Base-by-base conservation (phyloP, 2,797 vertebrate genomes). In the Carapus acus region DNA sequence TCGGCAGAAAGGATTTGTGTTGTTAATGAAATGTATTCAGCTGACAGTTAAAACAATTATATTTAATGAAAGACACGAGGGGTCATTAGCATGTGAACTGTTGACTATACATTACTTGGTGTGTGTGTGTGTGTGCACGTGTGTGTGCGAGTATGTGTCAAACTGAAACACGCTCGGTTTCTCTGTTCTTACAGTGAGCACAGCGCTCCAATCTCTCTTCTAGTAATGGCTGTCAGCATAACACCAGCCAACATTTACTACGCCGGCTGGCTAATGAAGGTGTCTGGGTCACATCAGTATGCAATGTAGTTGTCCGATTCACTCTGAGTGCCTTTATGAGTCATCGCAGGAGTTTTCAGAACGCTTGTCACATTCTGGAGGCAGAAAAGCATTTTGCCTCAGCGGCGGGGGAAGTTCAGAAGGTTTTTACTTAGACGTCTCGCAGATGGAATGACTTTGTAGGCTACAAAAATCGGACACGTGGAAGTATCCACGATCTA, bases 161-260 rank as follows among this genome's bases (percentile, higher is more conserved):
- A 52, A 82, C 50, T 67, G 76, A 82, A 75, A 80, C 66, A 24
- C 65, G 58, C 57, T 66, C 64, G 44, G 56, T 72, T 74, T 72
- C 57, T 74, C 46, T 78, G 50, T 80, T 85, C 76, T 84, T 59
- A 73, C 63, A 64, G 49, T 60, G 46, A 63, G 31, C 67, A 45
- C 62, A 60, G 54, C 49, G 21, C 27, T 16, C 24, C 45, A 49
- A 51, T 63, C 20, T 55, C n/a, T 75, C 46, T 69, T 69, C 58
- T 65, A 74, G 67, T 74, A 72, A 74, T 68, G 71, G 46, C 53
- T 44, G 57, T 74, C 56, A 62, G 45, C 39, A 44, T 62, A 56
- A 43, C 51, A 29, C 61, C 34, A 17, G 17, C 34, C 31, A 54
- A 44, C 22, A 19, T 57, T 71, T 55, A 52, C 67, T 71, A 55